These are phyloP conservation scores for Telmatherina bonti DNA, from an alignment of 2,797 vertebrate genomes.

Conservation along the genomic window DNA sequence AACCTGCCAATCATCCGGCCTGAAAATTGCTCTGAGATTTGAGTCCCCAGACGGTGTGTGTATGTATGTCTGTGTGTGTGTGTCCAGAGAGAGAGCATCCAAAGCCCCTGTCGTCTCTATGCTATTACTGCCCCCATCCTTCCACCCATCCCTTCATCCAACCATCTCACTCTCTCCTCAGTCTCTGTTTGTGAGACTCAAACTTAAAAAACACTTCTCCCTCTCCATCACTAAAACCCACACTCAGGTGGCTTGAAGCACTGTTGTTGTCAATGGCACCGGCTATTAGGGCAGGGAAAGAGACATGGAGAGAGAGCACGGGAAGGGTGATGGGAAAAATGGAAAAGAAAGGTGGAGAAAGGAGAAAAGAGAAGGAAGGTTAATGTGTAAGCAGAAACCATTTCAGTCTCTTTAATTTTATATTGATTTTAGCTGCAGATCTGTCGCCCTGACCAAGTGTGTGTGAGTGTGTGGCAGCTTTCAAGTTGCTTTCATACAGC, in stretches of 20 bases:
- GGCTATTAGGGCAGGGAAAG: conserved; percentile 59
- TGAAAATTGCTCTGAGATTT: conserved; percentile 92
- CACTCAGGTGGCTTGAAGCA: conserved; percentile 65
- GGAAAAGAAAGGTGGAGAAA: conserved; percentile 37
- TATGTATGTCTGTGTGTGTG: conserved; percentile 45
- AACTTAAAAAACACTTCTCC: conserved; percentile 72
- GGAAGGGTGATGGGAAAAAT: conserved; percentile 37
- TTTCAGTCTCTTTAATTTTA: conserved; percentile 84
- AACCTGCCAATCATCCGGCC: conserved; percentile 87
- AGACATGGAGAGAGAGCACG: conserved; percentile 49
- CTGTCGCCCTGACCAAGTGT: conserved; percentile 28
- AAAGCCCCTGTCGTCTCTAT: conserved; percentile 67
- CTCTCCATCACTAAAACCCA: conserved; percentile 66
- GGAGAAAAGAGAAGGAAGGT: conserved; percentile 65
- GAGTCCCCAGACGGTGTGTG: conserved; percentile 84
- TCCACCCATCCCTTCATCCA: conserved; percentile 55
- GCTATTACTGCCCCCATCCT: conserved; percentile 71
- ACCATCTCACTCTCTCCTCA: conserved; percentile 54
- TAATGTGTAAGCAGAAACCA: conserved; percentile 81
- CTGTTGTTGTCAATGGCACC: conserved; percentile 49
- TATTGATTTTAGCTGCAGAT: conserved; percentile 80
- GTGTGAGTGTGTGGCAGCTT: conserved; percentile 36
- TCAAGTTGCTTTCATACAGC: conserved; percentile 27
- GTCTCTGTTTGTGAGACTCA: conserved; percentile 64
- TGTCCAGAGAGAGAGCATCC: conserved; percentile 56